phyloP scores from a whole-genome alignment of 2,113 vertebrate species.

The Okapia johnstoni region DNA sequence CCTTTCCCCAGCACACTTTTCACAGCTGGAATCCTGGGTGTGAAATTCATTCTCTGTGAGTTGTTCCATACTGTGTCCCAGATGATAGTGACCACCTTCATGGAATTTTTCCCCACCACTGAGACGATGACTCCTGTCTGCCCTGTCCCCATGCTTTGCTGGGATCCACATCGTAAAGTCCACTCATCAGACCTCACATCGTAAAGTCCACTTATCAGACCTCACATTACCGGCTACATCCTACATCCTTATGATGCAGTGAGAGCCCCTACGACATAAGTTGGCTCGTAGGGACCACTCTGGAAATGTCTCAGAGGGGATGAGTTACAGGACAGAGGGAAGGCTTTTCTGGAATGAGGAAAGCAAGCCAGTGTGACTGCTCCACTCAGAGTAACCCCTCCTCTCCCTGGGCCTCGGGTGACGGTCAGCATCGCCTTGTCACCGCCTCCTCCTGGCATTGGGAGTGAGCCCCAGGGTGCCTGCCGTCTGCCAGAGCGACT shows the following conservation, averaged over 20 bases:
- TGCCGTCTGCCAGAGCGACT: neutral
- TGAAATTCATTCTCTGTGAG: neutral
- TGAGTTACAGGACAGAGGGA: too few species aligned
- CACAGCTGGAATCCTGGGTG: neutral
- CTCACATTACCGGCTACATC: rapidly evolving
- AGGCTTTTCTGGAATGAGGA: neutral
- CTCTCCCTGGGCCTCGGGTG: neutral
- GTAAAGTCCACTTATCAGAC: too few species aligned
- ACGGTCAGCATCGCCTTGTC: neutral
- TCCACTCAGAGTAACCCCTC: rapidly evolving
- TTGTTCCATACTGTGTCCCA: neutral
- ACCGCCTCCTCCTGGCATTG: rapidly evolving
- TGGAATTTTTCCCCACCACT: neutral
- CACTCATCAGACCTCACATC: neutral
- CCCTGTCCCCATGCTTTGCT: neutral
- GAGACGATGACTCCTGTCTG: neutral
- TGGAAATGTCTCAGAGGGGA: neutral
- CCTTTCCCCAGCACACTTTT: neutral
- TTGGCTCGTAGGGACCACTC: too few species aligned
- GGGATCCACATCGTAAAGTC: rapidly evolving
- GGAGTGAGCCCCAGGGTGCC: neutral
- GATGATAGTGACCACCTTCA: neutral
- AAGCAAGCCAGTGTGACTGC: neutral
- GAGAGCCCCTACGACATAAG: rapidly evolving
- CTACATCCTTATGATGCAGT: neutral